A percentile compares a stretch with the other conserved stretches of the same genome.
phyloP scores from a whole-genome alignment of 2,113 vertebrate genomes.

The Cololabis saira region DNA sequence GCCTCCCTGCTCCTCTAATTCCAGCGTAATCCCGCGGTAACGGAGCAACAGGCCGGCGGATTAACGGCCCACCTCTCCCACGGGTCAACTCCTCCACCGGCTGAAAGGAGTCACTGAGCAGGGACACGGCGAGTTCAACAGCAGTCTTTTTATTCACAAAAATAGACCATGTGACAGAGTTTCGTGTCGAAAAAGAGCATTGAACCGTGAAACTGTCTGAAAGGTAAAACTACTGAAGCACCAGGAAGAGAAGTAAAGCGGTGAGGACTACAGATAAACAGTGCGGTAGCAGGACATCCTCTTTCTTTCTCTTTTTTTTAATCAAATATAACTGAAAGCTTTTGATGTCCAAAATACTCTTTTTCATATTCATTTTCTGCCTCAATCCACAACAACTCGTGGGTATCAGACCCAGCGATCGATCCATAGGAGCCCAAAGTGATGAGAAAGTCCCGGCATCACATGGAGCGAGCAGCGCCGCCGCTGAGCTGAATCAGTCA shows the following conservation, averaged over 20 bases:
- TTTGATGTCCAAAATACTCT: too few relatives aligned
- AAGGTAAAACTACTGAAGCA: slow-evolving; percentile 13
- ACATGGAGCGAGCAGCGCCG: slow-evolving; percentile 64
- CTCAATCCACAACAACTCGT: slow-evolving; percentile 17
- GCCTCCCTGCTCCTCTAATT: slow-evolving; percentile 18
- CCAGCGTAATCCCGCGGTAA: slow-evolving; percentile 63
- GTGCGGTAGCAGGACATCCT: too few relatives aligned
- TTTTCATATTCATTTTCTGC: background rate
- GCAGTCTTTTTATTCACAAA: slow-evolving; percentile 38
- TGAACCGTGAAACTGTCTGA: slow-evolving; percentile 6
- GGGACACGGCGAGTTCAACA: slow-evolving; percentile 6
- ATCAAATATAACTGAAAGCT: too few relatives aligned
- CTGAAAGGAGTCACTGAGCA: slow-evolving; percentile 27
- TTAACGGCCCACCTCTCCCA: slow-evolving; percentile 46
- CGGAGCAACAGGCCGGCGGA: slow-evolving; percentile 15
- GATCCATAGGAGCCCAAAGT: slow-evolving; percentile 31
- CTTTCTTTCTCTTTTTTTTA: background rate
- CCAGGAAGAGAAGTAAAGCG: background rate
- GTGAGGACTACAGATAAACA: too few relatives aligned
- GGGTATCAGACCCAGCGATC: slow-evolving; percentile 12
- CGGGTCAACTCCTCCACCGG: background rate
- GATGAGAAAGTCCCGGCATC: slow-evolving; percentile 57
- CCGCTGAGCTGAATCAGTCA: slow-evolving; percentile 75
- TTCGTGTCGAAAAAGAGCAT: slow-evolving; percentile 7
- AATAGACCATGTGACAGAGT: slow-evolving; percentile 27